phyloP scores from a whole-genome alignment of 2,797 vertebrate species.

The Pipistrellus kuhlii region DNA sequence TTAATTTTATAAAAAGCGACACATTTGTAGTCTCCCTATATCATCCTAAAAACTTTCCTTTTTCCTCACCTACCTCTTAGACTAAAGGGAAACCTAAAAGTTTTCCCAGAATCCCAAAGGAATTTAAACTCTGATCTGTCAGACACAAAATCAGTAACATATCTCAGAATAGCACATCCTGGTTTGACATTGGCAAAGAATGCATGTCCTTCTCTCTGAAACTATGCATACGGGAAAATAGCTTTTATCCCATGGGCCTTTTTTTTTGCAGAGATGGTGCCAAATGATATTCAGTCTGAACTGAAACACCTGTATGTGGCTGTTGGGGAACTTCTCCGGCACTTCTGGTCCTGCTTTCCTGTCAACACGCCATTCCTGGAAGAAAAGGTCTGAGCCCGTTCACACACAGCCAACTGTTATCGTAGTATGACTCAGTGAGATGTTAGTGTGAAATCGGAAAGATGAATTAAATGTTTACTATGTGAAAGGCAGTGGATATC shows the following conservation, averaged over 20 bases:
- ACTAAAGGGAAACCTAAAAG: conserved; percentile 26
- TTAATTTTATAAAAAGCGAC: not conserved
- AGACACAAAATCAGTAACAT: not conserved
- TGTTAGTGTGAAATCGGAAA: conserved; percentile 15
- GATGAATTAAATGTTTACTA: not conserved
- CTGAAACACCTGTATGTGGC: conserved; percentile 97
- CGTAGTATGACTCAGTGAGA: not conserved
- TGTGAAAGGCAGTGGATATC: not conserved
- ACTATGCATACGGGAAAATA: not conserved
- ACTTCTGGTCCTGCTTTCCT: conserved; percentile 99
- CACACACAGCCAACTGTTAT: not conserved
- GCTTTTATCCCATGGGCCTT: conserved; percentile 22
- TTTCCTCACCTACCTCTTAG: not conserved
- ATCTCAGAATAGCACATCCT: not conserved
- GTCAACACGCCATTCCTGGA: conserved; percentile 98
- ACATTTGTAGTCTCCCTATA: not conserved
- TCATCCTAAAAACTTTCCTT: not conserved
- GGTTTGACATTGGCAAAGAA: not conserved
- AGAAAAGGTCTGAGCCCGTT: conserved; percentile 92
- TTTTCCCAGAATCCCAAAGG: not conserved
- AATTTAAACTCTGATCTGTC: conserved; percentile 37
- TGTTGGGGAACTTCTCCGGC: conserved; percentile 95
- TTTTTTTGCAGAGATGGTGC: conserved; percentile 94
- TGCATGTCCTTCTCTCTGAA: not conserved
- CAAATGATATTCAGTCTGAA: conserved; percentile 95